These are phyloP conservation scores for Hoplostethus atlanticus DNA, from an alignment of 2,797 vertebrate species.

Conservation along the genomic window DNA sequence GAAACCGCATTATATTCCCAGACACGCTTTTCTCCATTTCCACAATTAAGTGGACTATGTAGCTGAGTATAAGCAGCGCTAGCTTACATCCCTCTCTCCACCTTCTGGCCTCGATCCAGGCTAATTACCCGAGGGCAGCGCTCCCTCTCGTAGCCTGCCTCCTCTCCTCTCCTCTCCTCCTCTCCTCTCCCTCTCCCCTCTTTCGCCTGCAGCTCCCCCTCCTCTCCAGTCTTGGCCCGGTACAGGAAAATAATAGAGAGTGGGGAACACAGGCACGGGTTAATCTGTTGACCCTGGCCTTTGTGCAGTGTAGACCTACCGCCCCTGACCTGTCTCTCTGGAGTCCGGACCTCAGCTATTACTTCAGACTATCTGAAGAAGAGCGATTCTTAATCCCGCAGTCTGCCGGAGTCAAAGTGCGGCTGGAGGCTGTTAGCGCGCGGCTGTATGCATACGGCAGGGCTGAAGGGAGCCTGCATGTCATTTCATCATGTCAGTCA, in stretches of 20 bases:
- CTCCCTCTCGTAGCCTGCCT: conserved; percentile 51
- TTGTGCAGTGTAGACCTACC: conserved; percentile 72
- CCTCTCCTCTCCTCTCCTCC: conserved; percentile 31
- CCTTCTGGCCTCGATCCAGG: conserved; percentile 70
- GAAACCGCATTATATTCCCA: background rate
- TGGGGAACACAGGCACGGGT: conserved; percentile 74
- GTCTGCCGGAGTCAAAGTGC: conserved; percentile 28
- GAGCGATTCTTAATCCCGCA: conserved; percentile 51
- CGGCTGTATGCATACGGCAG: background rate
- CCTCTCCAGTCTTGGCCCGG: conserved; percentile 60
- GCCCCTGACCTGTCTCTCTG: conserved; percentile 59
- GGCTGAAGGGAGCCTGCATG: background rate
- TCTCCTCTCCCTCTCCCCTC: conserved; percentile 53
- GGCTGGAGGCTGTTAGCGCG: conserved; percentile 22
- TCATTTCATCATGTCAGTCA: background rate
- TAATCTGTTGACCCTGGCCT: conserved; percentile 80
- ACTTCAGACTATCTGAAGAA: conserved; percentile 60
- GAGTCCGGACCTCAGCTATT: conserved; percentile 63
- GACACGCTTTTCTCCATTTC: conserved; percentile 2
- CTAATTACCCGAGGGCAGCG: conserved; percentile 76
- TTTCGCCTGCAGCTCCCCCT: conserved; percentile 49
- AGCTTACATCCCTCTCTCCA: conserved; percentile 39
- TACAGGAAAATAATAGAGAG: conserved; percentile 69
- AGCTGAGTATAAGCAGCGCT: conserved; percentile 45
- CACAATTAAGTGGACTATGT: conserved; percentile 30